phyloP scores from a whole-genome alignment of 1,140 invertebrate species.

The Drosophila pseudoobscura region DNA sequence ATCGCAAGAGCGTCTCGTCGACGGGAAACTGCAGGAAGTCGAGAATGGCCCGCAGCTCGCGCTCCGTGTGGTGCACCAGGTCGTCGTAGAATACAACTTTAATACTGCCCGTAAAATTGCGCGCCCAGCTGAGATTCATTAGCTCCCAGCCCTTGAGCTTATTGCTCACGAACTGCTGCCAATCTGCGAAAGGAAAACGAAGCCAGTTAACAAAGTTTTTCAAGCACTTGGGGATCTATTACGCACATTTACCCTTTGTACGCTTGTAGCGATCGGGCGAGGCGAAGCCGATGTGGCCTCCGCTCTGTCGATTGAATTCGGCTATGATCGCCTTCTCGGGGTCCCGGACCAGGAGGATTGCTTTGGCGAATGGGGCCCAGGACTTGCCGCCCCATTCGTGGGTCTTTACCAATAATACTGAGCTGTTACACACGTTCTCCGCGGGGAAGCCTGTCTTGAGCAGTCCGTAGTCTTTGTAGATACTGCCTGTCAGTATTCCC shows the following conservation, averaged over 20 bases:
- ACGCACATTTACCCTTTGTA: conserved; percentile 86
- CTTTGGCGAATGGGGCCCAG: conserved; percentile 86
- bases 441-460: conserved; percentile 90
- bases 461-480: conserved; percentile 90
- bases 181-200: conserved; percentile 84
- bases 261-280: conserved; percentile 86
- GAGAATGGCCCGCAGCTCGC: conserved; percentile 85
- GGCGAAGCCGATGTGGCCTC: conserved; percentile 89
- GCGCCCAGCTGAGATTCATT: conserved; percentile 88
- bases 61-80: conserved; percentile 86
- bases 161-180: conserved; percentile 88
- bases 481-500: conserved; percentile 89
- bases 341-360: conserved; percentile 88
- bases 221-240: too few relatives aligned
- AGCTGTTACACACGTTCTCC: conserved; percentile 89
- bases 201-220: not conserved
- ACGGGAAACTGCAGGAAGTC: conserved; percentile 86
- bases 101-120: conserved; percentile 87
- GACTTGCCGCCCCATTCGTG: conserved; percentile 88
- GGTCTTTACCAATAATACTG: conserved; percentile 91
- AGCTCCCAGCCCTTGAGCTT: conserved; percentile 88
- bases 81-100: conserved; percentile 89
- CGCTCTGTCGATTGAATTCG: conserved; percentile 89
- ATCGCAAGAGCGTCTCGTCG: conserved; percentile 85
- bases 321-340: conserved; percentile 89